These are phyloP conservation scores for Pseudorhombus dupliciocellatus DNA, from an alignment of 2,113 vertebrate species.

Conservation along the genomic window DNA sequence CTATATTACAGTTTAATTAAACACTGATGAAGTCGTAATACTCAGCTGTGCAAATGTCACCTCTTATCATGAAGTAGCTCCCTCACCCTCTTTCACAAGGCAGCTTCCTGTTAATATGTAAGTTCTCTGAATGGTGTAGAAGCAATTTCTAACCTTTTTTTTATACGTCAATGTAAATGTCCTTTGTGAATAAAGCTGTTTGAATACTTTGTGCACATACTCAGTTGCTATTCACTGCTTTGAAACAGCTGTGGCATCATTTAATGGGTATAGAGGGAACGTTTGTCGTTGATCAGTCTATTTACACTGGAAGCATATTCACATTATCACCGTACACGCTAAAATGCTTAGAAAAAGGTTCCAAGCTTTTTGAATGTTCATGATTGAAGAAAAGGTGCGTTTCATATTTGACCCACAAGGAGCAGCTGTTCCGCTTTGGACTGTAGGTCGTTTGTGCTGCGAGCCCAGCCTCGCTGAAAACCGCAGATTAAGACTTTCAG, in stretches of 20 bases:
- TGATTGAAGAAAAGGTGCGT: no score
- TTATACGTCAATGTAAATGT: neutral
- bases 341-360: no score
- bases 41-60: neutral
- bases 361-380: no score
- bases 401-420: no score
- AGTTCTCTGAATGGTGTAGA: neutral
- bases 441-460: no score
- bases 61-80: neutral
- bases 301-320: neutral
- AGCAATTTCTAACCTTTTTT: neutral
- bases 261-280: neutral
- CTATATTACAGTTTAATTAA: no score
- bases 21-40: no score
- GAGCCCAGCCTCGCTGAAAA: neutral
- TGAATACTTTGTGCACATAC: neutral
- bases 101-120: slow-evolving; percentile 5
- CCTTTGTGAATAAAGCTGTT: neutral
- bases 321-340: neutral
- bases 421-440: no score
- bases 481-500: neutral
- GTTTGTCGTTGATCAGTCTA: neutral
- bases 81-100: neutral
- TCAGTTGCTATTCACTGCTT: neutral
- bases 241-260: neutral